Conservation (phyloP, 2,888 invertebrate genomes). For the Deilephila porcellus region DNA sequence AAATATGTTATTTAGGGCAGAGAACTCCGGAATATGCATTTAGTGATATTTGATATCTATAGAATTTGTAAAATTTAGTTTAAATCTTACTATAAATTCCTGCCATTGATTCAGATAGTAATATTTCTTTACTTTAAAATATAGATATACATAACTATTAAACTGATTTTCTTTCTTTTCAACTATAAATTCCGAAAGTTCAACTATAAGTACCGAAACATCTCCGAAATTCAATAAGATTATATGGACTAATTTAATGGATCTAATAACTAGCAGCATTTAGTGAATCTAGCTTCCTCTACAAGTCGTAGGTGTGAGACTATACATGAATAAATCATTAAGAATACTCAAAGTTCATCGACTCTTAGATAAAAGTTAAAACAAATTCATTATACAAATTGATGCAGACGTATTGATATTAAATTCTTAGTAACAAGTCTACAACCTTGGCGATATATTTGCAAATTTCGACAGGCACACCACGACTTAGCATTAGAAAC, state of each 20-base stretch:
- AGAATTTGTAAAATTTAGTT: not conserved
- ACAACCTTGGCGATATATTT: not conserved
- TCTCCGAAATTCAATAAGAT: no score
- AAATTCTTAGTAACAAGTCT: not conserved
- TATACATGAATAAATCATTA: not conserved
- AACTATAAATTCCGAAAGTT: no score
- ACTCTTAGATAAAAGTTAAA: conserved; percentile 1
- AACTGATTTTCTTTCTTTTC: no score
- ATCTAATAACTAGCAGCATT: no score
- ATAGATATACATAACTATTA: no score
- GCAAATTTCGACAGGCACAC: not conserved
- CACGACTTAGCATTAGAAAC: conserved; percentile 17
- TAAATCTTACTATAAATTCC: no score
- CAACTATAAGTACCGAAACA: no score
- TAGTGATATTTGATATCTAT: not conserved
- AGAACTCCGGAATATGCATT: not conserved
- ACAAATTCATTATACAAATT: conserved; percentile 7
- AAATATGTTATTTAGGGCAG: conserved; percentile 10
- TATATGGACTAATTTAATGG: no score
- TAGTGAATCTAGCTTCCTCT: no score
- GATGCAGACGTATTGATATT: not conserved
- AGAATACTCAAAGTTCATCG: not conserved
- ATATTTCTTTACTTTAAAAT: no score
- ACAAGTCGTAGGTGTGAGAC: no score
- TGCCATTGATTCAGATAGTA: no score